These are phyloP conservation scores for Carollia perspicillata DNA, from an alignment of 2,113 vertebrate species.

Conservation along the genomic window DNA sequence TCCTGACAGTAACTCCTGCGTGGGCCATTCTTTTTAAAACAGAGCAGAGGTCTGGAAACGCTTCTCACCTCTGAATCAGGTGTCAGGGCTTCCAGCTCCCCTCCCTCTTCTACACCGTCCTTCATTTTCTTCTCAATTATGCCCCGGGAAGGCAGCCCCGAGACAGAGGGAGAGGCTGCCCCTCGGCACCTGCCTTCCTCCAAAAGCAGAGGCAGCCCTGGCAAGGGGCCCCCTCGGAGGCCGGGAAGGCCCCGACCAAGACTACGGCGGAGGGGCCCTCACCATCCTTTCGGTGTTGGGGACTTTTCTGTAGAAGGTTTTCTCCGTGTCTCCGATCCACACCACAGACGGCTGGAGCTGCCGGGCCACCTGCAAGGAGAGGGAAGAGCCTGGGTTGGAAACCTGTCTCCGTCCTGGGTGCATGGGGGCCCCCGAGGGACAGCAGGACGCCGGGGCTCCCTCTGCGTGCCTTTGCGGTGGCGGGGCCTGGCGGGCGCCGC, in stretches of 20 bases:
- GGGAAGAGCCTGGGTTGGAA: neutral
- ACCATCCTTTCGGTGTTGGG: slow-evolving; percentile 80
- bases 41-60: neutral
- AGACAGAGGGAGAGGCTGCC: neutral
- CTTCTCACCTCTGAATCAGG: neutral
- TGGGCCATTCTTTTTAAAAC: neutral
- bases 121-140: slow-evolving; percentile 3
- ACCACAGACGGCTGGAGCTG: slow-evolving; percentile 89
- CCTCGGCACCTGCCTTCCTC: neutral
- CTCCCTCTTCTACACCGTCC: neutral
- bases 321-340: slow-evolving; percentile 89
- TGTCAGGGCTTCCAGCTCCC: neutral
- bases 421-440: fast-evolving
- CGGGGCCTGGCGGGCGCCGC: fast-evolving
- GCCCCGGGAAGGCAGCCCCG: neutral
- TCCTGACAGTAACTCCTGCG: slow-evolving; percentile 35
- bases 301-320: slow-evolving; percentile 85
- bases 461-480: fast-evolving
- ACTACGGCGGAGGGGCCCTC: neutral
- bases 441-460: fast-evolving
- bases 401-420: fast-evolving
- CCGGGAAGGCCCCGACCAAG: neutral
- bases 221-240: fast-evolving
- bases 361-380: slow-evolving; percentile 83
- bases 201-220: too few species aligned